A percentile compares a stretch with the other conserved stretches of the same genome.
These are phyloP conservation scores for Alfaro cultratus DNA, from an alignment of 2,797 vertebrate species.

Conservation along the genomic window DNA sequence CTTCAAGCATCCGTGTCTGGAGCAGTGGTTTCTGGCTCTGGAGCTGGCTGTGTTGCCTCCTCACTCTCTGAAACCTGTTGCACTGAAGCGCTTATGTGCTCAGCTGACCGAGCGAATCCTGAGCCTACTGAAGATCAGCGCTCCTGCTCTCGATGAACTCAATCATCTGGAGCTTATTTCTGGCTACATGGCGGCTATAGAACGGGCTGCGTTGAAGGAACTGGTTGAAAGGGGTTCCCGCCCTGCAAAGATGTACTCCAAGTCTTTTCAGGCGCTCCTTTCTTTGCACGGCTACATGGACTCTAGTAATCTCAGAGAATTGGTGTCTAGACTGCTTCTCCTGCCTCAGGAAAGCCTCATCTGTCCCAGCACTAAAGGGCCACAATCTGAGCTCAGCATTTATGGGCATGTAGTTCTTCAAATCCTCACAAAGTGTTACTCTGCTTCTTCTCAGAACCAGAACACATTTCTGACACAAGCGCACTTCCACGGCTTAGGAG, in stretches of 20 bases:
- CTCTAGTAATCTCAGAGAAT: conserved; percentile 73
- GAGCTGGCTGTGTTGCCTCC: conserved; percentile 82
- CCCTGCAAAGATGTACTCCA: conserved; percentile 63
- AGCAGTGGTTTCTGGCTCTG: conserved; percentile 93
- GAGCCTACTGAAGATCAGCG: conserved; percentile 76
- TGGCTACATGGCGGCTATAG: conserved; percentile 79
- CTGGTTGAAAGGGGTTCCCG: conserved; percentile 54
- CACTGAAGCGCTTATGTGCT: conserved; percentile 83
- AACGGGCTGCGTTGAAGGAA: conserved; percentile 81
- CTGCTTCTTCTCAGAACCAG: conserved; percentile 46
- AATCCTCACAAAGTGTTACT: conserved; percentile 79
- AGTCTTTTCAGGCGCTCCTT: conserved; percentile 81
- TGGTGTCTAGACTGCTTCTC: conserved; percentile 83
- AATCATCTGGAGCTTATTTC: conserved; percentile 70
- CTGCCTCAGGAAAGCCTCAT: conserved; percentile 83
- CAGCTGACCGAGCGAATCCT: conserved; percentile 79
- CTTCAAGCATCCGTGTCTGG: conserved; percentile 88
- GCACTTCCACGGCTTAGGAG: conserved; percentile 83
- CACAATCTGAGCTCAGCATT: conserved; percentile 74
- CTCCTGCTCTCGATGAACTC: conserved; percentile 69
- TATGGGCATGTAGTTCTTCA: conserved; percentile 84
- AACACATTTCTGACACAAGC: conserved; percentile 76
- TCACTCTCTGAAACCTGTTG: conserved; percentile 84
- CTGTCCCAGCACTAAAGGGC: conserved; percentile 37
- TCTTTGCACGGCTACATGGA: conserved; percentile 83